These are phyloP conservation scores for Muntiacus reevesi DNA, from an alignment of 2,113 vertebrate species.

Conservation along the genomic window DNA sequence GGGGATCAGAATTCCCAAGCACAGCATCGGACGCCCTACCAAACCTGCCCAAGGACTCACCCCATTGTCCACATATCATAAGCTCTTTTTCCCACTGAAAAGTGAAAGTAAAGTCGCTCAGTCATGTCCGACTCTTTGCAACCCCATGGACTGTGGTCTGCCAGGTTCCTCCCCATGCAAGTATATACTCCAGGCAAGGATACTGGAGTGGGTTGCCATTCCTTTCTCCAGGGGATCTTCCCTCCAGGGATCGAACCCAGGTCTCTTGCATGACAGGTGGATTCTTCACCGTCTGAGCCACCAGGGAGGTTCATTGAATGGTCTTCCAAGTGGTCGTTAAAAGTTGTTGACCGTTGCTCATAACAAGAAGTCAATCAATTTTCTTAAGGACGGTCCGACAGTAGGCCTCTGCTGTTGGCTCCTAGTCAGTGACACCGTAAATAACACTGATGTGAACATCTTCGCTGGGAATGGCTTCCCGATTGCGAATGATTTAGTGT, in stretches of 20 bases:
- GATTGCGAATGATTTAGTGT: rapidly evolving
- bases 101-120: neutral
- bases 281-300: neutral
- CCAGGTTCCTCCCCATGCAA: neutral
- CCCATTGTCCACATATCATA: neutral
- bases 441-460: neutral
- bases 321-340: neutral
- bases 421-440: rapidly evolving
- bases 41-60: neutral
- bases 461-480: rapidly evolving
- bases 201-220: neutral
- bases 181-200: neutral
- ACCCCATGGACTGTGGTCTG: neutral
- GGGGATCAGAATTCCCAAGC: neutral
- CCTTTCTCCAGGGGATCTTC: neutral
- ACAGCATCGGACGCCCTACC: rapidly evolving
- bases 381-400: rapidly evolving
- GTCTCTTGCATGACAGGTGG: neutral
- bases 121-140: neutral
- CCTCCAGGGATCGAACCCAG: neutral
- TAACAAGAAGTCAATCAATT: neutral
- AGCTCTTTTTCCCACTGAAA: neutral
- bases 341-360: neutral
- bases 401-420: rapidly evolving
- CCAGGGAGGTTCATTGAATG: neutral